A percentile compares a stretch with the other conserved stretches of the same genome.
Conservation (phyloP, 2,888 invertebrate genomes). For the Abrostola triplasia region DNA sequence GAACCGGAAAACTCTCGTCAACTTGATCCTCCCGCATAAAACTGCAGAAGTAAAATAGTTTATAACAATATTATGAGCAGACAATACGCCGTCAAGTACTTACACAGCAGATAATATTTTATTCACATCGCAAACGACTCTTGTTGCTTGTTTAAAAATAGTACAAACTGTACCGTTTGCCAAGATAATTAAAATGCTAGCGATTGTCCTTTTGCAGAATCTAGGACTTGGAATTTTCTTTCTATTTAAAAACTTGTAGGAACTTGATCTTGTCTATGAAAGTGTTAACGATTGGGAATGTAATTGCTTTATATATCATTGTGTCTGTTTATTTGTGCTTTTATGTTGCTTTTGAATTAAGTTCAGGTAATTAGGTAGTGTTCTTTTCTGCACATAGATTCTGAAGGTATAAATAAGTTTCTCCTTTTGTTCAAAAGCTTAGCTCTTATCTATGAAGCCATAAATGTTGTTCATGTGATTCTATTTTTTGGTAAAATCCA, state of each 20-base stretch:
- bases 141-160: slow-evolving; percentile 39
- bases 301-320: neutral
- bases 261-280: neutral
- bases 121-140: slow-evolving; percentile 28
- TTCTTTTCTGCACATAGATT: too few species aligned
- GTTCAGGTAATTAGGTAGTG: too few species aligned
- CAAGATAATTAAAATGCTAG: slow-evolving; percentile 46
- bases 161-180: slow-evolving; percentile 36
- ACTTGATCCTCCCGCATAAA: slow-evolving; percentile 1
- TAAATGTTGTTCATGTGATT: too few species aligned
- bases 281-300: slow-evolving; percentile 1
- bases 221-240: slow-evolving; percentile 10
- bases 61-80: slow-evolving; percentile 5
- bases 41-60: slow-evolving; percentile 1
- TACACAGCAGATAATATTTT: slow-evolving; percentile 17
- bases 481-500: too few species aligned
- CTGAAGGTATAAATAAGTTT: too few species aligned
- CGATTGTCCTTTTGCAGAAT: slow-evolving; percentile 32
- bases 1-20: neutral
- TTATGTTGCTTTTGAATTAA: too few species aligned
- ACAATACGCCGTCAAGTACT: slow-evolving; percentile 9
- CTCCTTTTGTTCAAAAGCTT: too few species aligned
- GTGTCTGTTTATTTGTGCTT: too few species aligned
- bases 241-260: neutral
- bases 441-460: too few species aligned